A percentile compares a stretch with the other conserved stretches of the same genome.
These are phyloP conservation scores for Aplocera efformata DNA, from an alignment of 2,888 invertebrate genomes.

Conservation along the genomic window DNA sequence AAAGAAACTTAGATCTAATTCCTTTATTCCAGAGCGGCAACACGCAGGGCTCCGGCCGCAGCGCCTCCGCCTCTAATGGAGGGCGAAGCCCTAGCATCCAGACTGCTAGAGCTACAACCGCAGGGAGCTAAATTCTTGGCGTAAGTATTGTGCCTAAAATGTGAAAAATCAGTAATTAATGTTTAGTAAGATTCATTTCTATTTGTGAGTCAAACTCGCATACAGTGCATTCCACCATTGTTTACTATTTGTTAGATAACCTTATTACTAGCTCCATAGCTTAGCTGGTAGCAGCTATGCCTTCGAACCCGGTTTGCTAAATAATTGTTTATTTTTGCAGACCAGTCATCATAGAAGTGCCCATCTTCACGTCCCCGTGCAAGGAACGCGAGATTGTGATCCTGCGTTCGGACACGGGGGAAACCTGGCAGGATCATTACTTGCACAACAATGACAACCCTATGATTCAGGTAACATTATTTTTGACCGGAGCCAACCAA, in stretches of 20 bases:
- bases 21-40: slow-evolving; percentile 55
- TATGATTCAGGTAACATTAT: slow-evolving; percentile 70
- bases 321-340: slow-evolving; percentile 74
- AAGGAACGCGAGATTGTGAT: slow-evolving; percentile 98
- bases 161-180: too few relatives aligned
- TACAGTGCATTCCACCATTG: too few relatives aligned
- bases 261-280: too few relatives aligned
- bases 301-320: too few relatives aligned
- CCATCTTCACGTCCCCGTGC: slow-evolving; percentile 97
- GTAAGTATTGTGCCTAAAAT: slow-evolving; percentile 71
- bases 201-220: too few relatives aligned
- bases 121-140: slow-evolving; percentile 97
- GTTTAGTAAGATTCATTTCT: too few relatives aligned
- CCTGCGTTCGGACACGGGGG: slow-evolving; percentile 97
- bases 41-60: slow-evolving; percentile 68
- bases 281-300: too few relatives aligned
- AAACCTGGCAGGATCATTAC: slow-evolving; percentile 98
- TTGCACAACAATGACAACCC: slow-evolving; percentile 80
- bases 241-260: too few relatives aligned
- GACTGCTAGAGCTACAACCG: slow-evolving; percentile 97
- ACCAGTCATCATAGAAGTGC: slow-evolving; percentile 96
- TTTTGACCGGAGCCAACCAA: neutral
- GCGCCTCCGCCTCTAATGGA: slow-evolving; percentile 99
- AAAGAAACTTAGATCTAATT: neutral
- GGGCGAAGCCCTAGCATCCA: slow-evolving; percentile 97